phyloP scores from a whole-genome alignment of 2,797 vertebrate genomes.

The Remorina albescens region DNA sequence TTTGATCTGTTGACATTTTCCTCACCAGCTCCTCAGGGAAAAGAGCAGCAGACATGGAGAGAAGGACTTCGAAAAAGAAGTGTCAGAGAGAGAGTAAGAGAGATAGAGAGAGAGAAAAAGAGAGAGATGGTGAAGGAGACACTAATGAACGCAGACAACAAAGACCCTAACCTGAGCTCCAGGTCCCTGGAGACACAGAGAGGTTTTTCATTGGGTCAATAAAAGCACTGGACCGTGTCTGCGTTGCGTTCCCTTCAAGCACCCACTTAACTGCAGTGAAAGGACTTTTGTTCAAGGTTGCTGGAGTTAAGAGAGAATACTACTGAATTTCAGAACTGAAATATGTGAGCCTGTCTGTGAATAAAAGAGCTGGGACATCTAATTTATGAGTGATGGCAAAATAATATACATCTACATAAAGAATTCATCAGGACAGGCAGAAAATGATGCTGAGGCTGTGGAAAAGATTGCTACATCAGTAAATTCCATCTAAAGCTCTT shows the following conservation, averaged over 20 bases:
- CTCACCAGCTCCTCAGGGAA: conserved; percentile 70
- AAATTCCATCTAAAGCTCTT: conserved; percentile 11
- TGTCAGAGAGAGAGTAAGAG: conserved; percentile 49
- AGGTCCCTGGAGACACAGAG: conserved; percentile 69
- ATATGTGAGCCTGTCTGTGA: conserved; percentile 17
- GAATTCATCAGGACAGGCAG: conserved; percentile 13
- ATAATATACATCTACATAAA: conserved; percentile 19
- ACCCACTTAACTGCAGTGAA: conserved; percentile 69
- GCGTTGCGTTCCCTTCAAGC: conserved; percentile 76
- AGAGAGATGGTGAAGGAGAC: conserved; percentile 72
- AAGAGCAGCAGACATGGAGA: conserved; percentile 69
- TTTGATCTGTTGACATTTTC: conserved; percentile 83
- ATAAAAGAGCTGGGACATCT: conserved; percentile 24
- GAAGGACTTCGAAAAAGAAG: conserved; percentile 55
- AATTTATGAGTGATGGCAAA: conserved; percentile 9
- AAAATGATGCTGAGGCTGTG: background rate
- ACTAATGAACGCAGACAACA: conserved; percentile 84
- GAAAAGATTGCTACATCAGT: background rate
- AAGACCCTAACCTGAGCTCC: conserved; percentile 80
- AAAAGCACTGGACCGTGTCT: conserved; percentile 80
- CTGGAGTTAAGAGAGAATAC: conserved; percentile 64
- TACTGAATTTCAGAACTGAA: conserved; percentile 54
- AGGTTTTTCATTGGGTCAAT: conserved; percentile 82
- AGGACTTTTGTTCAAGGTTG: conserved; percentile 81
- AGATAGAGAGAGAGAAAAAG: conserved; percentile 34